phyloP scores from a whole-genome alignment of 2,113 vertebrate genomes.

The Elephas maximus region DNA sequence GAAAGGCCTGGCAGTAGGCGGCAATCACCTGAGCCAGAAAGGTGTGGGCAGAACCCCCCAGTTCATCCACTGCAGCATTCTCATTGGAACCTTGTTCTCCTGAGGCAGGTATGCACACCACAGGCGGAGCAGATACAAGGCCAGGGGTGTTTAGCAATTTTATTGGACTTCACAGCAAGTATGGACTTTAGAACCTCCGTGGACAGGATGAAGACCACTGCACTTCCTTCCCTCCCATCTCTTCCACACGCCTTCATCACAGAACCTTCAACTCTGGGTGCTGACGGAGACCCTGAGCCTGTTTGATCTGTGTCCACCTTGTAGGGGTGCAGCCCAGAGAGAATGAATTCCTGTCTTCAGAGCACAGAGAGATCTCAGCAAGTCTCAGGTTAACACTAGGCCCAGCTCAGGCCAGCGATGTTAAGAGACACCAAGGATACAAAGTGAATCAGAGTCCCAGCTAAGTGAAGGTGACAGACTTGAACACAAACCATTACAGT shows the following conservation, averaged over 20 bases:
- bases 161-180: background rate
- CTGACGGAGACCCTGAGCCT: background rate
- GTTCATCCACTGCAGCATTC: fast-evolving
- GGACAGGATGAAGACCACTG: background rate
- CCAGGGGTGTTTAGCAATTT: background rate
- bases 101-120: background rate
- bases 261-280: background rate
- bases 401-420: background rate
- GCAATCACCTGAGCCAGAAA: background rate
- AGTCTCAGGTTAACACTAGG: background rate
- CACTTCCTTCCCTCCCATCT: background rate
- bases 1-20: background rate
- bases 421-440: background rate
- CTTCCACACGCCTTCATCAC: background rate
- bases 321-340: background rate
- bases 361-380: background rate
- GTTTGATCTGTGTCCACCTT: background rate
- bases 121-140: background rate
- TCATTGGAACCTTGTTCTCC: background rate
- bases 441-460: background rate
- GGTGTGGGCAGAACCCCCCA: background rate
- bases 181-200: fast-evolving
- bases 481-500: background rate
- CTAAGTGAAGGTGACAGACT: background rate
- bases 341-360: too few species aligned